Conservation (phyloP, 1,140 invertebrate species). For the Drosophila persimilis region DNA sequence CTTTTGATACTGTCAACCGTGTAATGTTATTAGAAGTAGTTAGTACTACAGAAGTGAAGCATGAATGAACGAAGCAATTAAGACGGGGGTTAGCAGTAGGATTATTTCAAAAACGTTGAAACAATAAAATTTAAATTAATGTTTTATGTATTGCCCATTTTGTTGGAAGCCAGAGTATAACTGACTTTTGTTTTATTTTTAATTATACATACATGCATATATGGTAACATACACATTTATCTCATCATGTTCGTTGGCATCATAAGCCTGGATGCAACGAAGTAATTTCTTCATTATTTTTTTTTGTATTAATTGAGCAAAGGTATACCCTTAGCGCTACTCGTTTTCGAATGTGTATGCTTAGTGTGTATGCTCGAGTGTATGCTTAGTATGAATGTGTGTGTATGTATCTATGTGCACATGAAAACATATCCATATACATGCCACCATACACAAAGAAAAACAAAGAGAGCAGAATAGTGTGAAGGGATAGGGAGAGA, state of each 20-base stretch:
- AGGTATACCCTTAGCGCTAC: conserved; percentile 12
- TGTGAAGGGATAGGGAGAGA: conserved; percentile 17
- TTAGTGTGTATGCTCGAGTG: background rate
- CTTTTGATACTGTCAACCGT: too few relatives aligned
- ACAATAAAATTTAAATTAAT: too few relatives aligned
- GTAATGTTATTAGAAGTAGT: too few relatives aligned
- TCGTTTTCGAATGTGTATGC: too few relatives aligned
- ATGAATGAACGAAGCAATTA: too few relatives aligned
- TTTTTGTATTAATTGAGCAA: conserved; percentile 49
- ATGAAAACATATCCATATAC: conserved; percentile 4
- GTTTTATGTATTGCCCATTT: too few relatives aligned
- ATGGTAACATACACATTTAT: conserved; percentile 9
- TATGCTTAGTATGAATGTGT: background rate
- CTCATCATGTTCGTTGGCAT: conserved; percentile 24
- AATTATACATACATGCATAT: background rate
- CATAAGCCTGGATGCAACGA: conserved; percentile 31
- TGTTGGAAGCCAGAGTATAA: too few relatives aligned
- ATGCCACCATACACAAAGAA: background rate
- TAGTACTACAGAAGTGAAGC: too few relatives aligned
- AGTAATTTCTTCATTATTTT: conserved; percentile 48
- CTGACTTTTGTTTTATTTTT: too few relatives aligned
- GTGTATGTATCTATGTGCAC: background rate
- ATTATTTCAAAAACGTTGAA: too few relatives aligned
- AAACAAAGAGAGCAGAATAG: conserved; percentile 9
- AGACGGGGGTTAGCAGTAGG: too few relatives aligned